Base-by-base conservation (phyloP, 2,797 vertebrate genomes). In the Phalanger gymnotis region DNA sequence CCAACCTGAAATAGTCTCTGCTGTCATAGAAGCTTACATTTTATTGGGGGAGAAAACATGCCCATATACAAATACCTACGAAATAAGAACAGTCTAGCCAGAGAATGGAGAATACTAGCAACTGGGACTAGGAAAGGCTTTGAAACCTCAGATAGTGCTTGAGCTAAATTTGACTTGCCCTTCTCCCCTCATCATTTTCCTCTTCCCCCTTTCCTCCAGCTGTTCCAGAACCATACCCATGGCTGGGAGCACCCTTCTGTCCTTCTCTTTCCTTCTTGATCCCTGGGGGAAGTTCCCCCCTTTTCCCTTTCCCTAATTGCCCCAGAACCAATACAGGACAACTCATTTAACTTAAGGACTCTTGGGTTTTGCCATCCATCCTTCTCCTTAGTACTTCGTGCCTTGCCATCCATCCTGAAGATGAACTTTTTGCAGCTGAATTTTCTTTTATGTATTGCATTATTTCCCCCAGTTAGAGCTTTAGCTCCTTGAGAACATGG, bases 161-260 rank as follows among this genome's bases (percentile, higher is more conserved):
- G 92, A 40, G 53, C 94, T 92, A 54, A 4, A 57, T 47, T 93
- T 40, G 91, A 31, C 52, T 55, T 81, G 22, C n/a, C 22, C 90
- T 9, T 81, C 81, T 14, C 30, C 22, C 52, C 51, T 66, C 58
- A 14, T 34, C 91, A 1, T 5, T n/a, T 54, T 47, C 28, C 40
- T 58, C 53, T 31, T 58, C 3, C 12, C 2, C 22, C 0, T 2
- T 0, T 4, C 22, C 40, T 25, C n/a, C 3, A 6, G 9, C 40
- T 96, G 40, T 2, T 90, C 22, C 91, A 47, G 30, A 34, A 47
- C 13, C 51, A 0, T 40, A 10, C 40, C 57, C 57, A 31, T 92
- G 89, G 51, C 31, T 40, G 7, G 66, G 13, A 40, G 2, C n/a
- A 73, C 19, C 34, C 14, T n/a, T 73, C 61, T n/a, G 6, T 30